Evolutionary conservation across 2,797 vertebrate genomes (phyloP).

Genomic region (Fringilla coelebs): DNA sequence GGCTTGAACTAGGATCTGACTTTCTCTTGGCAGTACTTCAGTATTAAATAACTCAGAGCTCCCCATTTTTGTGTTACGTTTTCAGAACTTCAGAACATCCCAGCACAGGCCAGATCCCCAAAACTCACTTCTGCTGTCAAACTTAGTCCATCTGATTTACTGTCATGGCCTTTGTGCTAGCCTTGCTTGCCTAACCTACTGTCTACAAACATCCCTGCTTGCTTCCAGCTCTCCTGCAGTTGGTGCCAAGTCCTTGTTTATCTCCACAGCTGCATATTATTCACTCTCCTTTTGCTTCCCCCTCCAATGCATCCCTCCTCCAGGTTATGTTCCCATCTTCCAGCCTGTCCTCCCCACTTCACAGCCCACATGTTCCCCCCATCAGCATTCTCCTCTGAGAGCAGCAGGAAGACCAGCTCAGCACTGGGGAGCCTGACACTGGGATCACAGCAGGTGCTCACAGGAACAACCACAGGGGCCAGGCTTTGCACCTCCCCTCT

Average conservation of each 20-base stretch:
- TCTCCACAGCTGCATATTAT: background rate
- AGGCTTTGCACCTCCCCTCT: background rate
- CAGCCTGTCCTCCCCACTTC: background rate
- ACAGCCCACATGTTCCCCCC: background rate
- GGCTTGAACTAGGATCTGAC: background rate
- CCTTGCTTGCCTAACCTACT: background rate
- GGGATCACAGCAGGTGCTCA: background rate
- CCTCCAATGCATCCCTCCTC: background rate
- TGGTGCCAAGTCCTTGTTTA: background rate
- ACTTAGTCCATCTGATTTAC: background rate
- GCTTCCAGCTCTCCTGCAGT: background rate
- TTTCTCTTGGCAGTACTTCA: background rate
- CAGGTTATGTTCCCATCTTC: background rate
- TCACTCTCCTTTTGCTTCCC: background rate
- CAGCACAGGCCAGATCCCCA: background rate
- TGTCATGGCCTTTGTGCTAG: background rate
- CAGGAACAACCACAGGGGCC: rapidly evolving
- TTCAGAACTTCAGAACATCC: background rate
- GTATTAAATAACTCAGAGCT: background rate
- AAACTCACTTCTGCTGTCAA: background rate
- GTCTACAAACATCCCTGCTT: background rate
- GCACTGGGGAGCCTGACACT: rapidly evolving
- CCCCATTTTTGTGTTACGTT: background rate
- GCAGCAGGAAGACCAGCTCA: rapidly evolving
- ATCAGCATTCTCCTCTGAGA: background rate